Evolutionary conservation across 2,797 vertebrate species (phyloP), one percentile per base, ranked within the genome.

Genomic region (Graptemys geographica): DNA sequence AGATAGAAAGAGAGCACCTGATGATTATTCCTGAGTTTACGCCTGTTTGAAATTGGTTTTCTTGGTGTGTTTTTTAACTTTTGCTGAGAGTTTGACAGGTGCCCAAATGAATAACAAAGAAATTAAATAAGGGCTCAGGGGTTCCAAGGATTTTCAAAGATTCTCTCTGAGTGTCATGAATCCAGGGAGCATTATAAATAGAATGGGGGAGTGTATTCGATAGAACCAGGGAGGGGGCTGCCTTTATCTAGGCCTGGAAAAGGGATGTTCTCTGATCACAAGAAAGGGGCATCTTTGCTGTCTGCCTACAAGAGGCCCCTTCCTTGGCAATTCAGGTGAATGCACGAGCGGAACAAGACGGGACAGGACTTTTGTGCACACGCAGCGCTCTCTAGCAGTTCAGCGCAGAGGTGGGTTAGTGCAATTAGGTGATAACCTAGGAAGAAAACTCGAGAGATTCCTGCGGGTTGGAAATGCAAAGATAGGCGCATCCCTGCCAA

Each of bases 21-120:
- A 93, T 91, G 1, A 1, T 78, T 83, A 86, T 97, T 97, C 97
- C 97, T 97, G 97, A 97, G 97, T 96, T 97, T 87, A 85, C 92
- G 69, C 92, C 95, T 95, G 92, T 96, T 91, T 86, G 90, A 94
- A 76, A 79, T 69, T 92, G 85, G 83, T 51, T 94, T 94, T 89
- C 88, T 93, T 1, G 5, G 84, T 0, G 0, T n/a, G 7, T 44
- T 90, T 84, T 88, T 44, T 83, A 65, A 90, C 81, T 89, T 79
- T 69, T 1, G 37, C 84, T 1, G 57, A 83, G 82, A 57, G 79
- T 55, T 82, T 79, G 7, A 90, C 88, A 28, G 83, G 55, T 0
- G 0, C 81, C 74, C 0, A 0, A 91, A 87, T 2, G 0, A 69
- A 51, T 0, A 0, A 27, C 10, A 37, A 3, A 87, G 84, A 56